Percentiles rank a stretch among this genome's conserved stretches.
Conservation (phyloP, 2,888 invertebrate species). For the Dexiosoma caninum region DNA sequence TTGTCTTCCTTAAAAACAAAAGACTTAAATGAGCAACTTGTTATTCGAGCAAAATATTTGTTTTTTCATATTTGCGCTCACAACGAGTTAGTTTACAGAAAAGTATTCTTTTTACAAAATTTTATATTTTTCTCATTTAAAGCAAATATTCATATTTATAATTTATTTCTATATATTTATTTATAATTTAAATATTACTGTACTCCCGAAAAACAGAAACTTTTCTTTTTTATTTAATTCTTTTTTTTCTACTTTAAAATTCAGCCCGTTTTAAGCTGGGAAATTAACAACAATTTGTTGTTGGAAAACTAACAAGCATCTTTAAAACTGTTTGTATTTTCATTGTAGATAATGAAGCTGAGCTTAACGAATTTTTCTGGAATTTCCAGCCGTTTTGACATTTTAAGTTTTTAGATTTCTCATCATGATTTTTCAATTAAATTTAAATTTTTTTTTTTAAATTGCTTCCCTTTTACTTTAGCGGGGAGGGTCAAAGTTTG, state of each 20-base stretch:
- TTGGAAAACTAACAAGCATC: background rate
- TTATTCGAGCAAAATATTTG: slow-evolving; percentile 41
- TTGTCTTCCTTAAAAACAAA: slow-evolving; percentile 34
- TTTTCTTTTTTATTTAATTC: too few species aligned
- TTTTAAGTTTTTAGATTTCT: slow-evolving; percentile 44
- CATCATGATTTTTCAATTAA: slow-evolving; percentile 62
- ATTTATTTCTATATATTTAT: too few species aligned
- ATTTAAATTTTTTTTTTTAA: background rate
- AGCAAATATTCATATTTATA: too few species aligned
- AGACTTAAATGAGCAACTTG: slow-evolving; percentile 57
- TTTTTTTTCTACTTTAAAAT: background rate
- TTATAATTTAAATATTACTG: too few species aligned
- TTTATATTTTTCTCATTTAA: too few species aligned
- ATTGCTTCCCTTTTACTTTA: too few species aligned
- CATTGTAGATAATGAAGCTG: background rate
- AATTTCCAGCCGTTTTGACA: slow-evolving; percentile 12
- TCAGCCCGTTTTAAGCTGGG: background rate
- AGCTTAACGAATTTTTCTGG: slow-evolving; percentile 2
- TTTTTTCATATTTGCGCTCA: too few species aligned
- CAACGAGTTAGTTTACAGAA: too few species aligned
- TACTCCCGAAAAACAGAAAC: too few species aligned
- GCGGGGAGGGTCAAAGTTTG: slow-evolving; percentile 32
- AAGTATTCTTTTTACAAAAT: too few species aligned
- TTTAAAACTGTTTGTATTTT: background rate
- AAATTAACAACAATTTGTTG: too few species aligned